Conservation (phyloP, 2,888 invertebrate genomes). For the Troglohyphantes excavatus region DNA sequence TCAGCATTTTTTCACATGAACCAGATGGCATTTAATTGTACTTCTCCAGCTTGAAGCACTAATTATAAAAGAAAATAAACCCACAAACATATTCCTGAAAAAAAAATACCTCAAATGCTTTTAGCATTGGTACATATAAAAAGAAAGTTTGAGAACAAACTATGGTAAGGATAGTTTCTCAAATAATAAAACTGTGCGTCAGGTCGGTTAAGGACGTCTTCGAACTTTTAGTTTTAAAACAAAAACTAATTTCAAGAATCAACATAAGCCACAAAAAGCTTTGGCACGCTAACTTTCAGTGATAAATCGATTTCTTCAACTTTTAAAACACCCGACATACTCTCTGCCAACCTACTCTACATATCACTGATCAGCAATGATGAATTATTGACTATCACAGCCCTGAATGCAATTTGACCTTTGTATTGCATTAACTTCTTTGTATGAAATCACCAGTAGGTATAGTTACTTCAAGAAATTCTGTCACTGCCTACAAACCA, state of each 20-base stretch:
- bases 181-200: constrained; percentile 40
- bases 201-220: background rate
- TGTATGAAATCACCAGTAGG: background rate
- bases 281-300: background rate
- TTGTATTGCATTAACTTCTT: background rate
- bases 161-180: background rate
- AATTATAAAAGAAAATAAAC: background rate
- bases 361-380: constrained; percentile 1
- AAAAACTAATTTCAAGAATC: background rate
- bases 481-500: too few relatives aligned
- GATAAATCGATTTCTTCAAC: background rate
- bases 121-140: background rate
- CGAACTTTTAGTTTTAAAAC: too few relatives aligned
- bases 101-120: background rate
- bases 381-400: background rate
- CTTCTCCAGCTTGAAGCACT: background rate
- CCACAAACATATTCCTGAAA: background rate
- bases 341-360: constrained; percentile 15
- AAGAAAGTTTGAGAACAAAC: background rate
- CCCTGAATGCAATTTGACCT: background rate
- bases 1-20: background rate
- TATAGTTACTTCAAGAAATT: background rate
- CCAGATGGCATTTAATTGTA: background rate
- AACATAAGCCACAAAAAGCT: background rate
- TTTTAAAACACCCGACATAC: background rate